Base-by-base conservation (phyloP, 92 coral and sea anemone species). In the Micromussa lordhowensis region DNA sequence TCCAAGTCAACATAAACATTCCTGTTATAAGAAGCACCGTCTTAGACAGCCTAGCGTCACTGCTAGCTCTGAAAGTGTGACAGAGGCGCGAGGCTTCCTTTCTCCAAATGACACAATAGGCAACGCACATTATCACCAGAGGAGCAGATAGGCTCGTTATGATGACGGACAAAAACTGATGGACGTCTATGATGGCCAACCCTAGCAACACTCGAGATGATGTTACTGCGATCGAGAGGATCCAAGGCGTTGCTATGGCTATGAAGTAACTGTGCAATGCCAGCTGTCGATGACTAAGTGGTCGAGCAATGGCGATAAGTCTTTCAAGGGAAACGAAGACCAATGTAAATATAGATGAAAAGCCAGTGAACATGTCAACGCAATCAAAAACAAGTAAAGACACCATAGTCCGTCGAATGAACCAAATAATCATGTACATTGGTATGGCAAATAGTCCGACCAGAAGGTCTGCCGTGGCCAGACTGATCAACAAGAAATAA, bases 381-480 rank as follows among this genome's bases (percentile, higher is more conserved):
- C 74, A 68, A 9, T 21, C 28, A 21, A 38, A 83, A 2, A 32
- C 26, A 18, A 68, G 63, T 22, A 6, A 12, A 1, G 53, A 0
- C 16, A 51, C 31, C 31, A 18, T 55, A 0, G 12, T 63, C 36
- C 51, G 51, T 22, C 79, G 76, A 14, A 80, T 55, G 26, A 31
- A 40, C 36, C 64, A 69, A 1, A 1, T 0, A 2, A 77, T 35
- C 55, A 89, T 87, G 74, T 86, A 84, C n/a, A 86, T 57, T 1
- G 95, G 95, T n/a, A 91, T 63, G 0, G 93, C 36, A 0, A 90
- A 13, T 34, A 81, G 61, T 11, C 95, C 93, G 24, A 93, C 93
- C 82, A 87, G 24, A 3, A 93, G 69, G 75, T 93, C 95, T 29
- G 95, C 95, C 16, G 89, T 61, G 70, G 93, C 90, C 87, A 93